phyloP scores from a whole-genome alignment of 1,140 invertebrate genomes.

The Cheumatopsyche charites region DNA sequence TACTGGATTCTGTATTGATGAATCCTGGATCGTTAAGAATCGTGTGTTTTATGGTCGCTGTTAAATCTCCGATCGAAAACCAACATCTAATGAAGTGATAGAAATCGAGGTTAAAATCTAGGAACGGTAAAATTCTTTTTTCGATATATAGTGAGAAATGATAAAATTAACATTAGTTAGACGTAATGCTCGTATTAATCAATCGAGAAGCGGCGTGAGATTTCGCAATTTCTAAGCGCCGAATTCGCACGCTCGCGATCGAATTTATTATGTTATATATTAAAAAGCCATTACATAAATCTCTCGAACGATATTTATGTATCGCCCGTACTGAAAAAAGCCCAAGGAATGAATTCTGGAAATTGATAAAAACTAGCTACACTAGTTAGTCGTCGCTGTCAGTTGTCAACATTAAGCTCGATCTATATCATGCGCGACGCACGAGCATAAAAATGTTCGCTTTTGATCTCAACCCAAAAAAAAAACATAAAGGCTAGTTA shows the following conservation, averaged over 20 bases:
- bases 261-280: neutral
- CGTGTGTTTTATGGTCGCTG: neutral
- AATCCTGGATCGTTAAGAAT: neutral
- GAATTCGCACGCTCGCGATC: slow-evolving; percentile 1
- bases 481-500: too few relatives aligned
- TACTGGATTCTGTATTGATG: neutral
- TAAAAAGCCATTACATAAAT: slow-evolving; percentile 15
- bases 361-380: neutral
- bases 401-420: slow-evolving; percentile 6
- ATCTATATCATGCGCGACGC: neutral
- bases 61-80: neutral
- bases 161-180: too few relatives aligned
- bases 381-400: slow-evolving; percentile 10
- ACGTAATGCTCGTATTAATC: neutral
- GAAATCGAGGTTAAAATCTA: neutral
- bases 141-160: neutral
- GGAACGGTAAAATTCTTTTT: slow-evolving; percentile 4
- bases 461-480: too few relatives aligned
- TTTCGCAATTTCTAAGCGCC: neutral
- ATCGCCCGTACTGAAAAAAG: neutral
- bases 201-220: neutral
- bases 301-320: slow-evolving; percentile 1
- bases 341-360: neutral
- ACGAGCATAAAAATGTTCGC: too few relatives aligned
- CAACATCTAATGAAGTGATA: slow-evolving; percentile 2